These are phyloP conservation scores for Aythya fuligula DNA, from an alignment of 2,797 vertebrate genomes.

Conservation along the genomic window DNA sequence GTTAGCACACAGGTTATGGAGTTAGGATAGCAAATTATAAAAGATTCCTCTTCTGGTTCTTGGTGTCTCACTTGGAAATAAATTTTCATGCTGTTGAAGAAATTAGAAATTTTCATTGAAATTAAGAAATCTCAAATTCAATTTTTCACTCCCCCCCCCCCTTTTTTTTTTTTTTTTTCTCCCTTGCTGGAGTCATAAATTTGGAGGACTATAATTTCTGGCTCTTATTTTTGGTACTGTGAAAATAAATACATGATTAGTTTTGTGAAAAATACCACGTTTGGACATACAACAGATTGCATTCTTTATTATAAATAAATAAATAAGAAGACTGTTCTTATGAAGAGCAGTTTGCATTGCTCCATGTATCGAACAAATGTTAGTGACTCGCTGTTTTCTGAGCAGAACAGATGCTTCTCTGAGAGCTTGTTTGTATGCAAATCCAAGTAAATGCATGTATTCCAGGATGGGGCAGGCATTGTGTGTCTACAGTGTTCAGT, in stretches of 20 bases:
- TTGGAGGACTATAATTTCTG: background rate
- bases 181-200: too few species aligned
- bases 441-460: fast-evolving
- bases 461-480: background rate
- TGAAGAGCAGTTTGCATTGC: background rate
- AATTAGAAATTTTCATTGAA: background rate
- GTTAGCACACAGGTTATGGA: background rate
- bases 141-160: background rate
- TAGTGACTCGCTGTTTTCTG: background rate
- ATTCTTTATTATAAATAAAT: background rate
- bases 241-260: background rate
- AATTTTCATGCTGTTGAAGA: background rate
- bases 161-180: background rate
- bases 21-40: background rate
- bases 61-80: background rate
- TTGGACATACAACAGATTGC: too few species aligned
- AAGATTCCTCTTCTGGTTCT: background rate
- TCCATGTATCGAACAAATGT: background rate
- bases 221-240: background rate
- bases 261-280: background rate
- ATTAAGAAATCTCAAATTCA: background rate
- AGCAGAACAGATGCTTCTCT: background rate
- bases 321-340: background rate
- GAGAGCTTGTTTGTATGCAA: fast-evolving
- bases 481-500: background rate